phyloP scores from a whole-genome alignment of 2,888 invertebrate species.

The Callyntrura sp. region DNA sequence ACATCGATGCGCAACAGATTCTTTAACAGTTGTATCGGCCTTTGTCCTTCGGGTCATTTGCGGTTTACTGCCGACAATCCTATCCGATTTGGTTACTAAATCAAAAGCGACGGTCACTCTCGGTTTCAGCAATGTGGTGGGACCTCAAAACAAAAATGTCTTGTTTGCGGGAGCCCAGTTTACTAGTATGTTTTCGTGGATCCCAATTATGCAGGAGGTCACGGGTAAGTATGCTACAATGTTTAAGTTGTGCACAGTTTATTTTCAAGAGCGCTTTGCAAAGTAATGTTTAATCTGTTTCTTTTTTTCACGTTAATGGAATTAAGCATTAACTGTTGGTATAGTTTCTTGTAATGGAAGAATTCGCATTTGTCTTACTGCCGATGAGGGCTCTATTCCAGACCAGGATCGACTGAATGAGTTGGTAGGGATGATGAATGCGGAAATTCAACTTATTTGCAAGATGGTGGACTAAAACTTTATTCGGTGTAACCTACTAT shows the following conservation, averaged over 20 bases:
- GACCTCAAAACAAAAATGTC: neutral
- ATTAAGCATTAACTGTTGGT: slow-evolving; percentile 47
- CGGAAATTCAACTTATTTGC: slow-evolving; percentile 42
- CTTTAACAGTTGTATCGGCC: no score
- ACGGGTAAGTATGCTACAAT: slow-evolving; percentile 5
- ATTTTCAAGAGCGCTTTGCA: neutral
- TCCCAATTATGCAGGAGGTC: slow-evolving; percentile 50
- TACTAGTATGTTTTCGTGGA: slow-evolving; percentile 36
- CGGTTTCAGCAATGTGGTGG: slow-evolving; percentile 29
- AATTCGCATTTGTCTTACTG: slow-evolving; percentile 28
- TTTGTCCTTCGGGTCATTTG: no score
- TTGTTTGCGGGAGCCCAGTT: neutral
- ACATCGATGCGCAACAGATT: no score
- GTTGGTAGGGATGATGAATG: slow-evolving; percentile 55
- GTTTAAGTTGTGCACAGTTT: neutral
- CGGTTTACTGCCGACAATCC: no score
- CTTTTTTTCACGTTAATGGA: no score
- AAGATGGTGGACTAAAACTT: no score
- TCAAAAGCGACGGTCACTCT: slow-evolving; percentile 30
- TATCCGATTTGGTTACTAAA: no score
- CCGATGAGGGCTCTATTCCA: slow-evolving; percentile 46
- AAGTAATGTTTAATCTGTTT: no score
- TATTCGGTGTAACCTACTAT: no score
- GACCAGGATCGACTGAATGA: slow-evolving; percentile 53
- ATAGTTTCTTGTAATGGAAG: slow-evolving; percentile 55